A percentile compares a stretch with the other conserved stretches of the same genome.
Evolutionary conservation across 2,888 invertebrate genomes (phyloP).

Genomic region (Dinocampus coccinellae): DNA sequence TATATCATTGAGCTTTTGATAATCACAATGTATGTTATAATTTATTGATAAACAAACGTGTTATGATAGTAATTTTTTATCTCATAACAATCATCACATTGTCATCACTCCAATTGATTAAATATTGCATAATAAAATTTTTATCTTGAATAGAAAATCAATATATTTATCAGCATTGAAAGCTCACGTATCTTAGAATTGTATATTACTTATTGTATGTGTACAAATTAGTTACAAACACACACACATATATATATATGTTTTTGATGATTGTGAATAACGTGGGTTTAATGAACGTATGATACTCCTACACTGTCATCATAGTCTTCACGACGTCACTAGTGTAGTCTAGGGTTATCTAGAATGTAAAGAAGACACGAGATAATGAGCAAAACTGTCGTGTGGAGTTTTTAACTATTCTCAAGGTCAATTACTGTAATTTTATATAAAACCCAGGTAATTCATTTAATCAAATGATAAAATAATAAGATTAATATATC

Average conservation of each 20-base stretch:
- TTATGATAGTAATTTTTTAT: too few species aligned
- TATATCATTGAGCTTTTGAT: neutral
- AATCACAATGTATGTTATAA: neutral
- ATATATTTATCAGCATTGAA: neutral
- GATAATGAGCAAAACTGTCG: neutral
- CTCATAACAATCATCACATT: too few species aligned
- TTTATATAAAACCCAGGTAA: neutral
- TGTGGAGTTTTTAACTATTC: neutral
- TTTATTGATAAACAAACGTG: neutral
- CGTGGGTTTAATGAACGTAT: slow-evolving; percentile 20
- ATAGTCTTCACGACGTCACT: slow-evolving; percentile 14
- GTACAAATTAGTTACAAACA: neutral
- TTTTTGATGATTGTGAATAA: neutral
- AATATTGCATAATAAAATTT: neutral
- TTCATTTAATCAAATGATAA: neutral
- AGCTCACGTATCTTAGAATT: slow-evolving; percentile 1
- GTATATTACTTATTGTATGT: neutral
- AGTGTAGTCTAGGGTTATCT: neutral
- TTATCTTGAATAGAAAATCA: neutral
- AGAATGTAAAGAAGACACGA: neutral
- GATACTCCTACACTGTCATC: neutral
- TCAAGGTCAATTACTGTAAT: neutral
- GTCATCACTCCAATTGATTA: neutral
- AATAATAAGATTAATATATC: neutral
- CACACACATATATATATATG: neutral